Base-by-base conservation (phyloP, 2,888 invertebrate genomes). In the Volucella inanis region DNA sequence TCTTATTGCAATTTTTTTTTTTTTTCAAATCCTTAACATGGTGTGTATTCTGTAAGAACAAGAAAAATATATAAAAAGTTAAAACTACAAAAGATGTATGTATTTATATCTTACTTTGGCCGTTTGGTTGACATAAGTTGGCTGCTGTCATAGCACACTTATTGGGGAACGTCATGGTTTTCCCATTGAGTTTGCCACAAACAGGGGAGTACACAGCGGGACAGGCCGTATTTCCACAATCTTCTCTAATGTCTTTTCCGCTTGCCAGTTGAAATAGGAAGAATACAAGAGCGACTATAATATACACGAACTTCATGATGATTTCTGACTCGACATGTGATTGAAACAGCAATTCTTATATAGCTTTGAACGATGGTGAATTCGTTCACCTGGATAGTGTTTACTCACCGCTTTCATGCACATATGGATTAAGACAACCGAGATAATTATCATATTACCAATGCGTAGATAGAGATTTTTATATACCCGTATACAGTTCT, bases 141-240 rank as follows among this genome's bases (percentile, higher is more conserved):
- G 11, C 0, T 6, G 18, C 3, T 2, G 0, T 12, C 52, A 78
- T 43, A 6, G 1, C 10, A 38, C 78, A 78, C 0, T 1, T 10
- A 12, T 71, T 78, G 6, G 71, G 45, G 10, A 78, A 78, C 0
- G 2, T 50, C n/a, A 8, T 64, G 1, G 8, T 59, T n/a, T 71
- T 50, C n/a, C 78, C 78, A 50, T 78, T 12, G n/a, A 71, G 55
- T n/a, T 49, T 43, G 10, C 78, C 78, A 65, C 78, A 78, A 65
- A 78, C 78, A 57, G 78, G 71, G 0, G 0, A 1, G 14, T 65
- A 71, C 8, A 45, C 45, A 14, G 11, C 10, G 3, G 67, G 43
- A 31, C 67, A 67, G 1, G 14, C 2, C 1, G 11, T 45, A 8
- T 3, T 45, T 4, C 8, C 8, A 14, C 67, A 67, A 11, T 31